phyloP scores from a whole-genome alignment of 2,113 vertebrate species.

The Solenodon paradoxus region DNA sequence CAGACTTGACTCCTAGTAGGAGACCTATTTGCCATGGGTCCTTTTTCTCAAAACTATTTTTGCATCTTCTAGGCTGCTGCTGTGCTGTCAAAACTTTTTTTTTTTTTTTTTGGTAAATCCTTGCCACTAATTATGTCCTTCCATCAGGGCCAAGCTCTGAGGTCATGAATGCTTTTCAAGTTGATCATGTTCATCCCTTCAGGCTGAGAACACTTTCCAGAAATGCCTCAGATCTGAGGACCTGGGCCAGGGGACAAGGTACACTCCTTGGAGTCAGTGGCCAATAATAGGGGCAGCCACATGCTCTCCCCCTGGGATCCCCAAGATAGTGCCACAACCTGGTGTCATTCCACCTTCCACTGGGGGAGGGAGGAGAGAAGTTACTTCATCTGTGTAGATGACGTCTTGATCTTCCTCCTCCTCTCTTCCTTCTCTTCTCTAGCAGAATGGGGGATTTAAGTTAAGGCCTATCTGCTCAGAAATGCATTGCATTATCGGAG shows the following conservation, averaged over 20 bases:
- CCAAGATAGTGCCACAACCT: background rate
- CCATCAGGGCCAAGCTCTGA: conserved; percentile 25
- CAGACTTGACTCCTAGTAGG: background rate
- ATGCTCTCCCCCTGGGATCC: background rate
- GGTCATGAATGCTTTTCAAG: conserved; percentile 35
- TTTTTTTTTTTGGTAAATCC: background rate
- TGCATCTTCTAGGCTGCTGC: background rate
- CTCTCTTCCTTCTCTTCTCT: background rate
- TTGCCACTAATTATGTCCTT: conserved; percentile 38
- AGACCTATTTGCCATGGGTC: background rate
- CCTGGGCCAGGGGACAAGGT: conserved; percentile 2
- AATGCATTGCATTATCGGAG: conserved; percentile 26
- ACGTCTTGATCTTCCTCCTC: background rate
- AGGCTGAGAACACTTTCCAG: conserved; percentile 49
- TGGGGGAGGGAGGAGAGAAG: background rate
- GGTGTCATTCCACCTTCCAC: background rate
- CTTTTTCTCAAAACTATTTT: conserved; percentile 47
- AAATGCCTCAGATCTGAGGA: conserved; percentile 44
- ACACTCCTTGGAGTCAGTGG: conserved; percentile 58
- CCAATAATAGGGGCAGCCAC: conserved; percentile 26
- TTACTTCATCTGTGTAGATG: background rate
- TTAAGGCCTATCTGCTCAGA: background rate
- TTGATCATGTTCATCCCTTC: conserved; percentile 14
- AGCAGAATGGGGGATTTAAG: background rate
- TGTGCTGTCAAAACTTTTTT: background rate